These are phyloP conservation scores for Anolis sagrei DNA, from an alignment of 2,113 vertebrate genomes.

Conservation along the genomic window DNA sequence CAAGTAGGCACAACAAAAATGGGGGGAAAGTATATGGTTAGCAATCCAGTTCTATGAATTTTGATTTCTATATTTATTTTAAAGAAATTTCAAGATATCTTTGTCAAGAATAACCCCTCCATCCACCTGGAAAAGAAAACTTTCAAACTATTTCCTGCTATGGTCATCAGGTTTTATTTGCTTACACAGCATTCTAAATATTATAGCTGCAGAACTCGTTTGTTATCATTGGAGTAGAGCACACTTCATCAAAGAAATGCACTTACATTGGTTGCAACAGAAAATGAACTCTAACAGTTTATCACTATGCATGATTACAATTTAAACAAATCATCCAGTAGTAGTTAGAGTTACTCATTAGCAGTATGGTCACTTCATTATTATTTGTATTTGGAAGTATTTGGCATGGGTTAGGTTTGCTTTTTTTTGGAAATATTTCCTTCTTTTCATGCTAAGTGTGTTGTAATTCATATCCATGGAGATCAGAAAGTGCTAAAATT, in stretches of 20 bases:
- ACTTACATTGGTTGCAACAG: neutral
- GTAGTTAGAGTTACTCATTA: neutral
- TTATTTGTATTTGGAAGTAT: neutral
- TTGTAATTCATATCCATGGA: neutral
- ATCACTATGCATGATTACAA: neutral
- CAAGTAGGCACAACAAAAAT: neutral
- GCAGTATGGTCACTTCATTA: neutral
- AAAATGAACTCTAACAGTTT: neutral
- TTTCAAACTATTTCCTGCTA: neutral
- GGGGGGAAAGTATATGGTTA: neutral
- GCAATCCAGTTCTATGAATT: neutral
- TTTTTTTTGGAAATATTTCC: neutral
- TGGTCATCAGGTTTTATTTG: neutral
- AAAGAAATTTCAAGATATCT: neutral
- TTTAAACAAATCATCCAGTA: neutral
- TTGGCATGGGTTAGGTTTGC: neutral
- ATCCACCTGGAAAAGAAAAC: neutral
- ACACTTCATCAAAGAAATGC: neutral
- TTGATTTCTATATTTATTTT: neutral
- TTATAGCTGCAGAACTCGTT: neutral
- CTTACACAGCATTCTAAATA: neutral
- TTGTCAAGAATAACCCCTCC: too few species aligned
- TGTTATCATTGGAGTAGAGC: neutral
- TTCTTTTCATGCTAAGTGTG: neutral
- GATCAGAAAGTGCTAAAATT: neutral